Conservation (phyloP, 2,888 invertebrate species). For the Drosophila heteroneura region DNA sequence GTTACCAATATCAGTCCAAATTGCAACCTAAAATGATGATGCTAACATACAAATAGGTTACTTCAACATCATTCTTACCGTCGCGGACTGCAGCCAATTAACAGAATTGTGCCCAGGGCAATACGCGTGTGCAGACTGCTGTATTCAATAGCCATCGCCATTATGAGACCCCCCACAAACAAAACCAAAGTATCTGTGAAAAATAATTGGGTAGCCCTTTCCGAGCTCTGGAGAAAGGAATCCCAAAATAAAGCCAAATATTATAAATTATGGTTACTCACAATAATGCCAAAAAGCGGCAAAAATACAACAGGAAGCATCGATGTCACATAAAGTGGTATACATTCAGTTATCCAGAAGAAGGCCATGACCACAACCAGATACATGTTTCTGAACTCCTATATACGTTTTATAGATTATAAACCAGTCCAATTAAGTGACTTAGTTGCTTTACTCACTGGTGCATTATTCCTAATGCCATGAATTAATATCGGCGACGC, state of each 20-base stretch:
- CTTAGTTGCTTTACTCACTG: constrained; percentile 27
- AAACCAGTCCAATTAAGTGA: no score
- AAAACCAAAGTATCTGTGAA: constrained; percentile 93
- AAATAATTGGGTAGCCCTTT: constrained; percentile 89
- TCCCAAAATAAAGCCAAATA: neutral
- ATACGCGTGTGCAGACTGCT: constrained; percentile 94
- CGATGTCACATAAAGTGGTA: constrained; percentile 92
- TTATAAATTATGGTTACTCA: constrained; percentile 27
- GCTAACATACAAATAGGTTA: neutral
- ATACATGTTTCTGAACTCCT: constrained; percentile 88
- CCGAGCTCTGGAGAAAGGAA: constrained; percentile 75
- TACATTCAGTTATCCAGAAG: constrained; percentile 92
- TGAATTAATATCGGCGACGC: constrained; percentile 44
- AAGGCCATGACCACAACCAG: constrained; percentile 92
- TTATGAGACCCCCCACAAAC: constrained; percentile 94
- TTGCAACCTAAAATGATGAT: constrained; percentile 56
- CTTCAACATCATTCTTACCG: constrained; percentile 84
- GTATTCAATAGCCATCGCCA: constrained; percentile 95
- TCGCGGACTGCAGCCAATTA: constrained; percentile 90
- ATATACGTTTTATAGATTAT: neutral
- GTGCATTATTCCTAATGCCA: neutral
- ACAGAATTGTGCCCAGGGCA: constrained; percentile 91
- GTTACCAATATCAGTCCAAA: constrained; percentile 93
- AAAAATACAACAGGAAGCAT: constrained; percentile 92
- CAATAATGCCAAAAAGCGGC: constrained; percentile 91